These are phyloP conservation scores for Morone chrysops DNA, from an alignment of 2,113 vertebrate genomes.

Conservation along the genomic window DNA sequence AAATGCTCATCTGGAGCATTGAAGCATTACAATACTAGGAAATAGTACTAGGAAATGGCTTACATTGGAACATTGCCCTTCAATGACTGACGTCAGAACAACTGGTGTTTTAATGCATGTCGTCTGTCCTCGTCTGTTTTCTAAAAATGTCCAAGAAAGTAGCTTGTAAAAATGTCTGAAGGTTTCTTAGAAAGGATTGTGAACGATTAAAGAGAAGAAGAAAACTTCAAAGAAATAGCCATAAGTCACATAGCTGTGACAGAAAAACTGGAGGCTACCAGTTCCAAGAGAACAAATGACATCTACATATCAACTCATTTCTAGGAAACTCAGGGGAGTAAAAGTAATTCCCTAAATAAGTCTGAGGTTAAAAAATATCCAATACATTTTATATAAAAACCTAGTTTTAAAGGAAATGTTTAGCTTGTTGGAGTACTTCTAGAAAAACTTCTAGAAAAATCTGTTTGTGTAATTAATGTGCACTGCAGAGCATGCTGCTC, in stretches of 20 bases:
- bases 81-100: neutral
- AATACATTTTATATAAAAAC: neutral
- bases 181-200: neutral
- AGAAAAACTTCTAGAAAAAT: too few species aligned
- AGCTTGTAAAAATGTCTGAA: neutral
- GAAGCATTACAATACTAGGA: neutral
- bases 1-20: neutral
- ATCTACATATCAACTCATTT: neutral
- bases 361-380: too few species aligned
- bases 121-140: neutral
- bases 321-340: too few species aligned
- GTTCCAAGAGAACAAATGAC: neutral
- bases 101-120: too few species aligned
- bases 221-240: neutral
- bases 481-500: neutral
- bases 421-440: neutral
- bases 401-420: neutral
- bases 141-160: neutral
- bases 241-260: neutral
- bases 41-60: neutral
- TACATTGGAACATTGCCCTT: too few species aligned
- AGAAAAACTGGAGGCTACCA: neutral
- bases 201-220: neutral
- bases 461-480: too few species aligned
- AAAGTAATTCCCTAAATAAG: too few species aligned